Conservation (phyloP, 2,113 vertebrate species). For the Gymnorhina tibicen region DNA sequence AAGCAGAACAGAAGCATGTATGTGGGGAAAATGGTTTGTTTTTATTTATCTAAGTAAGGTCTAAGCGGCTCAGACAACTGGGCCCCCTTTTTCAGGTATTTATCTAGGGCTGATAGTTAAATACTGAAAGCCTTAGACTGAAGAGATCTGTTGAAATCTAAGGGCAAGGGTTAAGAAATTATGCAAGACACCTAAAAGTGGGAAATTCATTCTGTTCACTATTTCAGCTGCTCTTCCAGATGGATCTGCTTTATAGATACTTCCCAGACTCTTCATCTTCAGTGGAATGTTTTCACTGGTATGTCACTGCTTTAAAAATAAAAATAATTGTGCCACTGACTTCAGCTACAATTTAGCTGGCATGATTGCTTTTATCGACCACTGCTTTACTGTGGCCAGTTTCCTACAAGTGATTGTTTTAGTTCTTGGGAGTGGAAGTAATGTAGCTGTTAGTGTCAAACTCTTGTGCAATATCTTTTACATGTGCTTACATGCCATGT, state of each 20-base stretch:
- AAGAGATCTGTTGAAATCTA: constrained; percentile 39
- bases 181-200: constrained; percentile 61
- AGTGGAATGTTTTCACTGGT: constrained; percentile 52
- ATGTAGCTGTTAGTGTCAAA: constrained; percentile 34
- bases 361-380: constrained; percentile 56
- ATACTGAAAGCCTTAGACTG: neutral
- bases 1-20: neutral
- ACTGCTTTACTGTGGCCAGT: neutral
- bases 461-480: constrained; percentile 12
- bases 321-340: constrained; percentile 23
- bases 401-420: constrained; percentile 17
- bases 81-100: neutral
- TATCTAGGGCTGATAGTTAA: neutral
- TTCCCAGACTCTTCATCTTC: constrained; percentile 45
- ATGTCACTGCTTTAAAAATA: constrained; percentile 46
- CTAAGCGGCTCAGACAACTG: neutral
- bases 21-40: neutral
- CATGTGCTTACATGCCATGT: neutral
- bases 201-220: constrained; percentile 51
- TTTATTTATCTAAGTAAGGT: neutral
- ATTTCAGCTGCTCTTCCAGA: constrained; percentile 61
- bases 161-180: constrained; percentile 57
- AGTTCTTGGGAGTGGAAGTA: constrained; percentile 15
- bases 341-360: constrained; percentile 17
- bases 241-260: constrained; percentile 56